A percentile compares a stretch with the other conserved stretches of the same genome.
phyloP scores from a whole-genome alignment of 2,888 invertebrate genomes.

The Tiliacea aurago region DNA sequence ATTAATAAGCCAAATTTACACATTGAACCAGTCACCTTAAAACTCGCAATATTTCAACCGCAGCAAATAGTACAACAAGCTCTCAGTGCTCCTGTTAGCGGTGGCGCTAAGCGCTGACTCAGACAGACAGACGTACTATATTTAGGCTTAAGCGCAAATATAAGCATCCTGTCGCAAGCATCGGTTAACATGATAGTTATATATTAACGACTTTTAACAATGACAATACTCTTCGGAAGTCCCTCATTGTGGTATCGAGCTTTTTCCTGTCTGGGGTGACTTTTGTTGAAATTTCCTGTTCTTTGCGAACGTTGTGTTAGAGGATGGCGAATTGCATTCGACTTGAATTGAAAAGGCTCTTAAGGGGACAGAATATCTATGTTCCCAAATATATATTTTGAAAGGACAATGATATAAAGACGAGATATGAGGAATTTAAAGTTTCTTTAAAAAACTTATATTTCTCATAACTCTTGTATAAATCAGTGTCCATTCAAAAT shows the following conservation, averaged over 20 bases:
- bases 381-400: no score
- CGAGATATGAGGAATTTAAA: no score
- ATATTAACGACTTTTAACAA: constrained; percentile 15
- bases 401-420: no score
- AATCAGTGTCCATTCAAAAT: no score
- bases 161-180: constrained; percentile 66
- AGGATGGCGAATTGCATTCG: neutral
- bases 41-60: constrained; percentile 31
- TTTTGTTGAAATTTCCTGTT: neutral
- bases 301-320: neutral
- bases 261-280: neutral
- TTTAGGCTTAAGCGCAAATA: constrained; percentile 68
- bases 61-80: constrained; percentile 57
- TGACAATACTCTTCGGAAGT: constrained; percentile 30
- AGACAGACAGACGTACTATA: constrained; percentile 69
- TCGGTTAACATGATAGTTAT: constrained; percentile 32
- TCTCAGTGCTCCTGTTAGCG: constrained; percentile 23
- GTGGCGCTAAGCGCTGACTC: constrained; percentile 71
- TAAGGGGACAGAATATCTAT: no score
- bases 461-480: no score
- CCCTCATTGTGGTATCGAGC: constrained; percentile 4
- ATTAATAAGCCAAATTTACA: neutral
- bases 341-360: neutral
- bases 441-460: no score
- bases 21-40: constrained; percentile 14